Conservation (phyloP, 2,888 invertebrate genomes). For the Pristionchus maxplancki region DNA sequence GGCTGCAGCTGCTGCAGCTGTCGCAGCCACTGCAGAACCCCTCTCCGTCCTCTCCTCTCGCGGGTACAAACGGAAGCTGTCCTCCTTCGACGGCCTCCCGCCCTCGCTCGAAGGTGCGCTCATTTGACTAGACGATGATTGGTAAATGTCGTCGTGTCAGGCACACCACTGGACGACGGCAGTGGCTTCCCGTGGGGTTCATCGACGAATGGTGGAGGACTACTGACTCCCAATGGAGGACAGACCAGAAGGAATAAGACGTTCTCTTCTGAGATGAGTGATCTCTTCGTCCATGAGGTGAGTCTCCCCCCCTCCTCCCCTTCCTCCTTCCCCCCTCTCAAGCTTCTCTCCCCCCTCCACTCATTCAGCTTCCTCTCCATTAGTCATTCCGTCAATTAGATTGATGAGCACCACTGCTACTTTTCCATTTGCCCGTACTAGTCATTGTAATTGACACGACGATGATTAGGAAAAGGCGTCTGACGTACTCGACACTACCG, state of each 20-base stretch:
- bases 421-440: neutral
- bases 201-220: neutral
- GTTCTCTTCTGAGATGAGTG: slow-evolving; percentile 51
- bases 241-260: slow-evolving; percentile 48
- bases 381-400: slow-evolving; percentile 34
- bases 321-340: neutral
- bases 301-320: neutral
- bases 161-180: slow-evolving; percentile 47
- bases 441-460: slow-evolving; percentile 45
- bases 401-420: slow-evolving; percentile 31
- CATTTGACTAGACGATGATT: neutral
- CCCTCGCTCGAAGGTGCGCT: slow-evolving; percentile 29
- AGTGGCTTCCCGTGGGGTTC: slow-evolving; percentile 4
- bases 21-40: neutral
- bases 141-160: neutral
- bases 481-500: slow-evolving; percentile 24
- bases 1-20: slow-evolving; percentile 8
- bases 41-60: slow-evolving; percentile 21
- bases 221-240: slow-evolving; percentile 18
- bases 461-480: slow-evolving; percentile 28
- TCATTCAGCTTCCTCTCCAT: neutral
- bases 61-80: slow-evolving; percentile 50
- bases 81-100: slow-evolving; percentile 36
- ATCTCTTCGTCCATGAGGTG: slow-evolving; percentile 51
- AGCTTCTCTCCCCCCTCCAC: neutral